Evolutionary conservation across 2,797 vertebrate species (phyloP).

Genomic region (Alectoris magna): DNA sequence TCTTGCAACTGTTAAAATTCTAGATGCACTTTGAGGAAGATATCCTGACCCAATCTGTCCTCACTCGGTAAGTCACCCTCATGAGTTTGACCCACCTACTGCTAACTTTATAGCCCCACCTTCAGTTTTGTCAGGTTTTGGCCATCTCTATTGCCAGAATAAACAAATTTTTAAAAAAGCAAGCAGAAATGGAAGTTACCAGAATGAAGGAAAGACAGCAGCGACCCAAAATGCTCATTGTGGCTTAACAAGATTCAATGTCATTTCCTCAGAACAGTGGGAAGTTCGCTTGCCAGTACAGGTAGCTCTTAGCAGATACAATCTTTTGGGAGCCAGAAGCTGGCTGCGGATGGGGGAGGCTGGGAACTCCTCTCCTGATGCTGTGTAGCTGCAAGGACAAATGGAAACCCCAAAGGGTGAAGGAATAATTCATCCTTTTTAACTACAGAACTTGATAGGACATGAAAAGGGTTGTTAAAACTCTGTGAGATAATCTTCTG

Average conservation of each 20-base stretch:
- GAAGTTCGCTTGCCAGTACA: not conserved
- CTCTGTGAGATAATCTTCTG: not conserved
- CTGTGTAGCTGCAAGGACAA: not conserved
- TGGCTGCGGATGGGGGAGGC: not conserved
- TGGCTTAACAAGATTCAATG: not conserved
- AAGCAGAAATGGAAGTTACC: not conserved
- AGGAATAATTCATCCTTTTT: not conserved
- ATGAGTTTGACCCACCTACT: not conserved
- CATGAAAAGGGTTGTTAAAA: not conserved
- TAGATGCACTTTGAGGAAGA: not conserved
- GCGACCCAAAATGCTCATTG: not conserved
- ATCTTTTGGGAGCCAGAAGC: not conserved
- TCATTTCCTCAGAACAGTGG: accelerated
- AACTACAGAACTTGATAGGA: not conserved
- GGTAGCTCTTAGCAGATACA: not conserved
- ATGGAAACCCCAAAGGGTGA: not conserved
- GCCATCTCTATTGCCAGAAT: not conserved
- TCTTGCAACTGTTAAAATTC: not conserved
- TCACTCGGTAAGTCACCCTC: not conserved
- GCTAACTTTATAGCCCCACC: not conserved
- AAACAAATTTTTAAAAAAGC: not conserved
- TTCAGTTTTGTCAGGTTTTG: not conserved
- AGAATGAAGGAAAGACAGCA: accelerated
- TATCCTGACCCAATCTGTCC: not conserved
- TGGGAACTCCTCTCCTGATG: not conserved